phyloP scores from a whole-genome alignment of 2,888 invertebrate genomes.

The Atethmia centrago region DNA sequence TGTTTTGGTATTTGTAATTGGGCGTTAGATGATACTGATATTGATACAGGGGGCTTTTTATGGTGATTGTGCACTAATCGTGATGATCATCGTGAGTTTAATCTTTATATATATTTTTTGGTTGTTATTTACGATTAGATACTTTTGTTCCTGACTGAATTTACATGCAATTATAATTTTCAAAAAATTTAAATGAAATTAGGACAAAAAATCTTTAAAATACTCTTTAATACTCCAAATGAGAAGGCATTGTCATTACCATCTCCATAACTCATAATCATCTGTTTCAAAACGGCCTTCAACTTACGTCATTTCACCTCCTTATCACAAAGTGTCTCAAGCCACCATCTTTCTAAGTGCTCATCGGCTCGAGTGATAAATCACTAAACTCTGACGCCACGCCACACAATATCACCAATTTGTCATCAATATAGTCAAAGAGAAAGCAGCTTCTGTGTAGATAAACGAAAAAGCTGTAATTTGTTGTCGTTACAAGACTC shows the following conservation, averaged over 20 bases:
- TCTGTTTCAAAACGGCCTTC: constrained; percentile 15
- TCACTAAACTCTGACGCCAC: constrained; percentile 56
- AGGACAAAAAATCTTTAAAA: background rate
- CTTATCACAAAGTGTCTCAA: constrained; percentile 46
- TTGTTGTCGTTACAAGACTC: constrained; percentile 69
- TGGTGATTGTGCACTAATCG: constrained; percentile 12
- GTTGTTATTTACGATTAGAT: background rate
- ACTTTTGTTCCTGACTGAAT: background rate
- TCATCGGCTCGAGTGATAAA: constrained; percentile 45
- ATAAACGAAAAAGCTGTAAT: constrained; percentile 76
- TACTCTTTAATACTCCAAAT: background rate
- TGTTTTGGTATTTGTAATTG: constrained; percentile 58
- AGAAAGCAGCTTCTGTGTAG: constrained; percentile 79
- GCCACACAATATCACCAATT: constrained; percentile 58
- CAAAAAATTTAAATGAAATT: no score
- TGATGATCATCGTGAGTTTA: background rate
- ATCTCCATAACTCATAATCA: background rate
- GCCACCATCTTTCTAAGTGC: constrained; percentile 46
- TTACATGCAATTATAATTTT: background rate
- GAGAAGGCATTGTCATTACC: background rate
- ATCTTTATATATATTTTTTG: background rate
- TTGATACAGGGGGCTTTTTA: constrained; percentile 26
- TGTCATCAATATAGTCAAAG: constrained; percentile 63
- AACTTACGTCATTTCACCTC: constrained; percentile 17
- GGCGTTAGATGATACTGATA: constrained; percentile 45